These are phyloP conservation scores for Hydrophis major DNA, from an alignment of 2,797 vertebrate genomes.

Conservation along the genomic window DNA sequence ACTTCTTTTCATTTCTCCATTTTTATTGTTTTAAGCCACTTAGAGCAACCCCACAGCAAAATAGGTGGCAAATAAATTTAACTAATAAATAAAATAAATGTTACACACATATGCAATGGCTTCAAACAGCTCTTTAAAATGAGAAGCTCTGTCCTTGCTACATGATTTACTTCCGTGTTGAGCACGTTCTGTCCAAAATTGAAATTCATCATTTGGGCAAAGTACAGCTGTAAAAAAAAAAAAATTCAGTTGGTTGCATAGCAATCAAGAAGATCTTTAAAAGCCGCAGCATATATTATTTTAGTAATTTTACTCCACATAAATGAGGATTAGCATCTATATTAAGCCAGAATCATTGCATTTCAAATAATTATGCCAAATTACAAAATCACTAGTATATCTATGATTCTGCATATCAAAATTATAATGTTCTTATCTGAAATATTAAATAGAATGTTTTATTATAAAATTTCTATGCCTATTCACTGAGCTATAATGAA, in stretches of 20 bases:
- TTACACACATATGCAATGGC: constrained; percentile 84
- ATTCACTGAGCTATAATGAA: not conserved
- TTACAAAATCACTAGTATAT: not conserved
- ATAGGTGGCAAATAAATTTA: not conserved
- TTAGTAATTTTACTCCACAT: not conserved
- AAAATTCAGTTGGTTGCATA: not conserved
- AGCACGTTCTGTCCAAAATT: constrained; percentile 87
- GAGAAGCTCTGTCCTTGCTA: constrained; percentile 80
- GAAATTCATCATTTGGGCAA: constrained; percentile 91
- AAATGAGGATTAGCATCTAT: not conserved
- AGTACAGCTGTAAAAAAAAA: constrained; percentile 80
- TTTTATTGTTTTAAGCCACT: not conserved
- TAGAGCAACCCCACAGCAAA: not conserved
- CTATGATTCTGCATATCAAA: not conserved
- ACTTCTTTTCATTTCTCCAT: not conserved
- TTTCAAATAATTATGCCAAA: not conserved
- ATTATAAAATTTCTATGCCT: not conserved
- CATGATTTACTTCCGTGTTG: constrained; percentile 77
- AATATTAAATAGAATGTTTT: not conserved
- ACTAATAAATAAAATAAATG: not conserved
- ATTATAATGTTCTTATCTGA: not conserved
- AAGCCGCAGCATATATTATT: not conserved
- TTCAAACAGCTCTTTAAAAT: constrained; percentile 87
- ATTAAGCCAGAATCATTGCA: not conserved
- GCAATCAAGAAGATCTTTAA: constrained; percentile 15